Evolutionary conservation across 2,797 vertebrate genomes (phyloP).

Genomic region (Cephalopachus bancanus): DNA sequence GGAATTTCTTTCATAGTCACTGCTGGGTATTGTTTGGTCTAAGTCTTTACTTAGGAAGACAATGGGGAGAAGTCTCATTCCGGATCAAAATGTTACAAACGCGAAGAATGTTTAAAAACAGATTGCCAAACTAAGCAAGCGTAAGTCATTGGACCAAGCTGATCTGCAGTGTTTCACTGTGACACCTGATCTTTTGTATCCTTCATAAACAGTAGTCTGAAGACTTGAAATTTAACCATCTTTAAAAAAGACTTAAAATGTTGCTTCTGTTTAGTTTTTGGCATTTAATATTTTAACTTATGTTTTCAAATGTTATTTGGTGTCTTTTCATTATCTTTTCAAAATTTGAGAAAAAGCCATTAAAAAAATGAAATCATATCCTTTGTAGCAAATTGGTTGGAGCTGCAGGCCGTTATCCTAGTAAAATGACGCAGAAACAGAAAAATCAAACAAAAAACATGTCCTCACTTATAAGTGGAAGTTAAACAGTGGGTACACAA

Average conservation of each 20-base stretch:
- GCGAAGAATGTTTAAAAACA: conserved; percentile 21
- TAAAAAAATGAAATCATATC: no score
- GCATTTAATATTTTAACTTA: neutral
- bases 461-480: no score
- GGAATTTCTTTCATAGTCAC: conserved; percentile 1
- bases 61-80: neutral
- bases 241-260: neutral
- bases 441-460: no score
- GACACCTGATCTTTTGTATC: neutral
- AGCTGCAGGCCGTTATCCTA: no score
- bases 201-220: neutral
- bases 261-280: conserved; percentile 32
- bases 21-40: neutral
- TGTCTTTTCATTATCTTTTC: conserved; percentile 38
- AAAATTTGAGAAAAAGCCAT: neutral
- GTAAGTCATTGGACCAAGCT: neutral
- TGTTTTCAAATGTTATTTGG: neutral
- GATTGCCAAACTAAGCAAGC: neutral
- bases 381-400: no score
- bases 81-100: neutral
- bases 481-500: no score
- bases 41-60: conserved; percentile 17
- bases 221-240: neutral
- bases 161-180: neutral
- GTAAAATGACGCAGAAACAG: no score